Percentiles rank a stretch among this genome's conserved stretches.
These are phyloP conservation scores for Branchellion lobata DNA, from an alignment of 2,888 invertebrate genomes.

Conservation along the genomic window DNA sequence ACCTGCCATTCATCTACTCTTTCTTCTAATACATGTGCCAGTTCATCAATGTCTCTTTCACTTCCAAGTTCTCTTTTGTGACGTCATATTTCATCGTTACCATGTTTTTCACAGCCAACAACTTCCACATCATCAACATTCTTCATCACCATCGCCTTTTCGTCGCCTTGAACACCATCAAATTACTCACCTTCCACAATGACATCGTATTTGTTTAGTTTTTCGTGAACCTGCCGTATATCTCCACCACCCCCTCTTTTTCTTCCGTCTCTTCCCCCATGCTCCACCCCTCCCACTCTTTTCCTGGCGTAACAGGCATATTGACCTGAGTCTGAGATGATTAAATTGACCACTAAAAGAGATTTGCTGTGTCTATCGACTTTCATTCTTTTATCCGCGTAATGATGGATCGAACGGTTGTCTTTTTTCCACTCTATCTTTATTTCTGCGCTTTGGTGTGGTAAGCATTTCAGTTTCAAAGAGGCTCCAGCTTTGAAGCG, in stretches of 20 bases:
- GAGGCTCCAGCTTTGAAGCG: constrained; percentile 1
- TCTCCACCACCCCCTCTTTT: too few relatives aligned
- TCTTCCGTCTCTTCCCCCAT: too few relatives aligned
- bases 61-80: too few relatives aligned
- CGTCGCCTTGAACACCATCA: not conserved
- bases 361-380: constrained; percentile 13
- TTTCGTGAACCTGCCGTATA: not conserved
- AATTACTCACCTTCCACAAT: not conserved
- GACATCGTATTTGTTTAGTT: not conserved
- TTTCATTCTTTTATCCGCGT: not conserved
- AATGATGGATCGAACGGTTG: constrained; percentile 6
- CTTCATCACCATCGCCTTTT: too few relatives aligned
- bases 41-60: too few relatives aligned
- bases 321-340: not conserved
- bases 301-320: not conserved
- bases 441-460: not conserved
- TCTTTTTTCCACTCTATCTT: constrained; percentile 5
- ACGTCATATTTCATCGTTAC: too few relatives aligned
- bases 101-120: too few relatives aligned
- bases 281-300: not conserved
- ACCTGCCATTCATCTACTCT: too few relatives aligned
- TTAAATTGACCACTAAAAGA: not conserved
- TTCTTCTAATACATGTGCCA: too few relatives aligned
- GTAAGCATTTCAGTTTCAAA: not conserved
- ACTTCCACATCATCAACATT: too few relatives aligned